Percentiles rank a stretch among this genome's conserved stretches.
Evolutionary conservation across 2,113 vertebrate species (phyloP).

Genomic region (Chaetodon trifascialis): DNA sequence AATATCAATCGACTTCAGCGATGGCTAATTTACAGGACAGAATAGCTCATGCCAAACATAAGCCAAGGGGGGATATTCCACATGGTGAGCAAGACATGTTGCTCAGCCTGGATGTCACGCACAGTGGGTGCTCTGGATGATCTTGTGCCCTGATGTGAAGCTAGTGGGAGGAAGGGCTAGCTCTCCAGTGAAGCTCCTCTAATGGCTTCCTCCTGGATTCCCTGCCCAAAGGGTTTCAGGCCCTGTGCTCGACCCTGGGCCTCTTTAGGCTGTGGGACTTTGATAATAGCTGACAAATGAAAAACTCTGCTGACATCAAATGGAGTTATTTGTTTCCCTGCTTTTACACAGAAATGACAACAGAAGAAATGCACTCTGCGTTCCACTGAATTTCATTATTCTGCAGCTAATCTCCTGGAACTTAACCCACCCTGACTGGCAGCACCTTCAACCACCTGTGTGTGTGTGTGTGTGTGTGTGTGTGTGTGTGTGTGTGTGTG

Average conservation of each 20-base stretch:
- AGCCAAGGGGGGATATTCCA: constrained; percentile 44
- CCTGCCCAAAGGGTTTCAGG: constrained; percentile 56
- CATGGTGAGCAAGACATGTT: constrained; percentile 48
- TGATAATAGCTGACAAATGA: constrained; percentile 64
- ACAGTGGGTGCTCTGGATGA: constrained; percentile 53
- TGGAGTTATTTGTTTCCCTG: constrained; percentile 46
- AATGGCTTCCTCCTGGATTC: constrained; percentile 64
- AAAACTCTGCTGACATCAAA: constrained; percentile 61
- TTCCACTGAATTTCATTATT: constrained; percentile 44
- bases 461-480: neutral
- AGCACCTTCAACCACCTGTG: constrained; percentile 12
- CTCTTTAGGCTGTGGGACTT: constrained; percentile 37
- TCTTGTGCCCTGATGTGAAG: constrained; percentile 60
- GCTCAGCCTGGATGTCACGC: constrained; percentile 53
- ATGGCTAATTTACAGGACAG: constrained; percentile 17
- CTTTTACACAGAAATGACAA: constrained; percentile 46
- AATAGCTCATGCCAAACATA: constrained; percentile 42
- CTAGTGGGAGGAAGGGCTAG: constrained; percentile 42
- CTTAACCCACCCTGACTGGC: constrained; percentile 12
- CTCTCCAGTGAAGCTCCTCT: constrained; percentile 52
- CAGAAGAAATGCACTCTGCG: constrained; percentile 20
- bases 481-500: neutral
- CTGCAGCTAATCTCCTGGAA: constrained; percentile 37
- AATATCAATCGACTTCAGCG: constrained; percentile 4
- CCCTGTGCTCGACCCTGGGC: constrained; percentile 34